Percentiles rank a stretch among this genome's conserved stretches.
Conservation (phyloP, 2,113 vertebrate species). For the Micronycteris hirsuta region DNA sequence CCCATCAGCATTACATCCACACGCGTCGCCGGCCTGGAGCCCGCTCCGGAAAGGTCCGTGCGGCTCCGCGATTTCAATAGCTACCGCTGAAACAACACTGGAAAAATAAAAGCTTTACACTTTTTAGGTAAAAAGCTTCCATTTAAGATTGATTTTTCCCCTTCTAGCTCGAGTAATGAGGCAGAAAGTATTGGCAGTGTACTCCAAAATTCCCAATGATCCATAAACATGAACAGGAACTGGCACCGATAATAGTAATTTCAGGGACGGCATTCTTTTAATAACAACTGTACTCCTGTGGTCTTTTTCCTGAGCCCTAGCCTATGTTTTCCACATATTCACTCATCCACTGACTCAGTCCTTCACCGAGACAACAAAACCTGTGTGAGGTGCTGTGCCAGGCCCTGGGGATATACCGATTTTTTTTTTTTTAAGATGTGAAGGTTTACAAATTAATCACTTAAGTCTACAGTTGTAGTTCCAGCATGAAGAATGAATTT, state of each 20-base stretch:
- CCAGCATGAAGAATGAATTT: background rate
- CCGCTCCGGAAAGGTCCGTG: background rate
- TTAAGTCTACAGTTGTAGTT: background rate
- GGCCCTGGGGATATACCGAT: background rate
- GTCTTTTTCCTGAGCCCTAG: background rate
- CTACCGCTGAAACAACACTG: background rate
- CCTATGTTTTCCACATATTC: background rate
- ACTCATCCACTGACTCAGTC: background rate
- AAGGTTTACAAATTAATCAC: conserved; percentile 24
- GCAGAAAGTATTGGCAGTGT: background rate
- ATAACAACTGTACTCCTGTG: background rate
- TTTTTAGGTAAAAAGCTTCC: background rate
- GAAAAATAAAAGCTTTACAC: background rate
- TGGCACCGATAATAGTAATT: background rate
- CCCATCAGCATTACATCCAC: background rate
- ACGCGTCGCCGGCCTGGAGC: background rate
- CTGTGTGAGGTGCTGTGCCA: background rate
- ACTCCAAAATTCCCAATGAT: background rate
- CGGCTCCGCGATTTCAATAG: background rate
- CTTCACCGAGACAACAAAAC: background rate
- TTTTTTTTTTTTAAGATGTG: background rate
- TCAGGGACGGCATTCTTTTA: background rate
- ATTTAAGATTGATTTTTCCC: background rate
- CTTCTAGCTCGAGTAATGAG: background rate
- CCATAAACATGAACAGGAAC: background rate